Base-by-base conservation (phyloP, 2,113 vertebrate genomes). In the Sterrhoptilus dennistouni region DNA sequence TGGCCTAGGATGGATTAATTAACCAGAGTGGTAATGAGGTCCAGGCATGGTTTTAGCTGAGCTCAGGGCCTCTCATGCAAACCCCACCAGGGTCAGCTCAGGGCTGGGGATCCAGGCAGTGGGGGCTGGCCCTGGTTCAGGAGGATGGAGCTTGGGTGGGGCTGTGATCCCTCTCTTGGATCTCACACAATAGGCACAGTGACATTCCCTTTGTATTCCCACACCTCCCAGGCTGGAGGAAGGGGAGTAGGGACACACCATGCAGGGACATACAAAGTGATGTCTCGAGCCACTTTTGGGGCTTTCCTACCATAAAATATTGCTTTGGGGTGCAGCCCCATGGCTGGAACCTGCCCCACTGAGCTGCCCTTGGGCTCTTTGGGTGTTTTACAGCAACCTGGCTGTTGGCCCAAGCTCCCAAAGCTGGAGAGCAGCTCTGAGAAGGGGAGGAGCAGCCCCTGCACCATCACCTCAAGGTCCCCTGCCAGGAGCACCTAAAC, bases 61-160 rank as follows among this genome's bases (percentile, higher is more conserved):
- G 76, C 53, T 78, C 8, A 3, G 33, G 29, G 35, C 52, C 23
- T 16, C 3, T 31, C 12, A 5, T 6, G 52, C 20, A 70, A 42
- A 33, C 5, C 23, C 47, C 65, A 16, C 0, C 13, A 0, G 20
- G 13, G 23, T 1, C 57, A 44, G 24, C 45, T 11, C 33, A 5
- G 33, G 12, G 56, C 18, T 1, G 50, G 50, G 35, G 35, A 4
- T 40, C 20, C 3, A 5, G 35, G 49, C 10, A 65, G 9, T 1
- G 54, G n/a, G 47, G 56, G 47, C 0, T 68, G 64, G 61, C 20
- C 71, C 61, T 31, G 61, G 28, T 8, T 14, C 56, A 63, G 65
- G 47, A 42, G 71, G 63, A 31, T 22, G 71, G 83, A 77, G 53
- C 44, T 14, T 4, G 83, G 72, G 2, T 12, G 64, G 20, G 28